Conservation (phyloP, 1,140 invertebrate genomes). For the Euura saliciscinereae region DNA sequence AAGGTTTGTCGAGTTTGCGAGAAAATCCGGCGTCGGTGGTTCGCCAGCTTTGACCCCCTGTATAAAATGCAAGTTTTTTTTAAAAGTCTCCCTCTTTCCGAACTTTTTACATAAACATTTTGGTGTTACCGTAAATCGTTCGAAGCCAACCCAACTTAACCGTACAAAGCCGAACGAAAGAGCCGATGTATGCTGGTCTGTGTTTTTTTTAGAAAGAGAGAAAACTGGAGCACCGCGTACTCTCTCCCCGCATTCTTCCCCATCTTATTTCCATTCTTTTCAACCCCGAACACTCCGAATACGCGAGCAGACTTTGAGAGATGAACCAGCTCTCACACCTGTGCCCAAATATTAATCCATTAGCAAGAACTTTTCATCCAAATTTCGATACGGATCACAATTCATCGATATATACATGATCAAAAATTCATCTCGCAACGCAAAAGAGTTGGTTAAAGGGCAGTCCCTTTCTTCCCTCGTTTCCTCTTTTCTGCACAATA, state of each 20-base stretch:
- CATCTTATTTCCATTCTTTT: neutral
- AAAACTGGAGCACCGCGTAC: neutral
- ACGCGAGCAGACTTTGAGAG: neutral
- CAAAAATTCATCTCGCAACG: neutral
- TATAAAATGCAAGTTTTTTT: constrained; percentile 6
- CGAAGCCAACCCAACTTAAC: neutral
- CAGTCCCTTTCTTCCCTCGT: neutral
- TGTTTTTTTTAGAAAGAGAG: neutral
- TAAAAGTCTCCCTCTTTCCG: neutral
- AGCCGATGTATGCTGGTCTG: neutral
- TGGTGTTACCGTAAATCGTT: neutral
- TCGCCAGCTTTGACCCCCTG: neutral
- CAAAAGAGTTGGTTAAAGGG: neutral
- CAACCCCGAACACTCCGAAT: neutral
- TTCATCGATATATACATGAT: neutral
- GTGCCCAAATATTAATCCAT: neutral
- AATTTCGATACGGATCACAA: too few relatives aligned
- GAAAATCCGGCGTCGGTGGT: too few relatives aligned
- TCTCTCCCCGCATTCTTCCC: neutral
- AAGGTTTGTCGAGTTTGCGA: too few relatives aligned
- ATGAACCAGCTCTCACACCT: neutral
- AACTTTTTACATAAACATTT: neutral
- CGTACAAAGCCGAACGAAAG: neutral
- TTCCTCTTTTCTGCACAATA: too few relatives aligned
- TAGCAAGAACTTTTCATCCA: neutral